These are phyloP conservation scores for Sesia apiformis DNA, from an alignment of 2,888 invertebrate genomes.

Conservation along the genomic window DNA sequence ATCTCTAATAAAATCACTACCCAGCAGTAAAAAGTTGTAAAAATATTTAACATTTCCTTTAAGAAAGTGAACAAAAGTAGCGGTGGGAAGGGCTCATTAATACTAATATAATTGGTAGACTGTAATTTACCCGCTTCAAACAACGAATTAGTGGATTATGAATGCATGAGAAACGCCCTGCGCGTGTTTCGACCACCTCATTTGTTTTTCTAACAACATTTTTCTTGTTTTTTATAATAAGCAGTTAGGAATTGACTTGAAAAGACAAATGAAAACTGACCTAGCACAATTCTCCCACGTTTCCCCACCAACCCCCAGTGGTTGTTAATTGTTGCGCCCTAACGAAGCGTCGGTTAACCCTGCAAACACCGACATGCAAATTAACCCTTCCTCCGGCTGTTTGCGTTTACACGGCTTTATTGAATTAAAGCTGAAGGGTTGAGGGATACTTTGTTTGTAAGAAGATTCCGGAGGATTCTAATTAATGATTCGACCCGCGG, in stretches of 20 bases:
- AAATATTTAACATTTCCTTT: background rate
- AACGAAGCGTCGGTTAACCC: slow-evolving; percentile 70
- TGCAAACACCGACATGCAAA: slow-evolving; percentile 66
- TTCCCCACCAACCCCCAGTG: slow-evolving; percentile 37
- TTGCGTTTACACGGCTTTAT: slow-evolving; percentile 65
- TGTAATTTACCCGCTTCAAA: slow-evolving; percentile 63
- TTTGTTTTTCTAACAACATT: slow-evolving; percentile 50
- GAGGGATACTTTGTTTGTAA: slow-evolving; percentile 60
- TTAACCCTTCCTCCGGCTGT: slow-evolving; percentile 68
- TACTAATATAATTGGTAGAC: slow-evolving; percentile 67
- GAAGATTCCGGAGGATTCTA: slow-evolving; percentile 52
- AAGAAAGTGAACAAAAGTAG: slow-evolving; percentile 33
- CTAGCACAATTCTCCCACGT: slow-evolving; percentile 65
- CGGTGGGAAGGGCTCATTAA: slow-evolving; percentile 52
- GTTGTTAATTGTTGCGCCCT: slow-evolving; percentile 64
- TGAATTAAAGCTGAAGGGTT: slow-evolving; percentile 67
- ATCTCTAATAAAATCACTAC: too few species aligned
- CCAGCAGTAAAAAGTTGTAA: background rate
- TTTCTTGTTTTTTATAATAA: slow-evolving; percentile 11
- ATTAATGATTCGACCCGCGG: slow-evolving; percentile 59
- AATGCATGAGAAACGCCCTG: slow-evolving; percentile 63
- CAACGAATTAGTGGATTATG: slow-evolving; percentile 70
- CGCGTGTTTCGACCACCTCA: slow-evolving; percentile 47
- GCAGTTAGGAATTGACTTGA: background rate
- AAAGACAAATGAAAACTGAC: slow-evolving; percentile 33